These are phyloP conservation scores for Yponomeuta cagnagella DNA, from an alignment of 2,888 invertebrate species.

Conservation along the genomic window DNA sequence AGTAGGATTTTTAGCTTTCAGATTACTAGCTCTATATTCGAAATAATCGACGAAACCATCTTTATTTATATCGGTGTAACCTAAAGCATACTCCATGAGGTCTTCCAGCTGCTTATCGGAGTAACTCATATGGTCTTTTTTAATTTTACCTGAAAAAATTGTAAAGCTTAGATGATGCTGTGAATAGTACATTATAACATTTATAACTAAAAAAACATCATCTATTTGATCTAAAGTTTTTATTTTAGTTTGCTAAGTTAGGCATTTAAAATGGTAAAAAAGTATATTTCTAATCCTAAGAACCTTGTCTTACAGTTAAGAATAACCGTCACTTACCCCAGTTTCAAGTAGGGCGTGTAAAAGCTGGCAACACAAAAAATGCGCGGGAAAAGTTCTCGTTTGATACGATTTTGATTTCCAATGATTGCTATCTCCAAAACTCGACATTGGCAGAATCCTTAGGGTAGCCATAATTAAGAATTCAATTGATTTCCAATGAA, in stretches of 20 bases:
- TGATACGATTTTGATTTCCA: background rate
- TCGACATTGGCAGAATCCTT: too few species aligned
- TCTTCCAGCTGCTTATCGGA: slow-evolving; percentile 72
- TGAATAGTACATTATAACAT: background rate
- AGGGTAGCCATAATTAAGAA: too few species aligned
- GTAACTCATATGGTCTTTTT: slow-evolving; percentile 49
- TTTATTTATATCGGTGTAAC: slow-evolving; percentile 79
- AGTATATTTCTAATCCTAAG: background rate
- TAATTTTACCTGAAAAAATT: slow-evolving; percentile 44
- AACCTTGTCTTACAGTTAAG: background rate
- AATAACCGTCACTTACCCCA: slow-evolving; percentile 37
- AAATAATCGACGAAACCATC: slow-evolving; percentile 85
- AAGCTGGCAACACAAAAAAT: slow-evolving; percentile 19
- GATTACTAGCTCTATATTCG: slow-evolving; percentile 68
- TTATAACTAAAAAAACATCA: too few species aligned
- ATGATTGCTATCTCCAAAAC: too few species aligned
- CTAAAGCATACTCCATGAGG: slow-evolving; percentile 78
- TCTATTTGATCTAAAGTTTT: too few species aligned
- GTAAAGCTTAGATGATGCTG: background rate
- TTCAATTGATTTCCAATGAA: background rate
- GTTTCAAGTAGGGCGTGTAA: slow-evolving; percentile 34
- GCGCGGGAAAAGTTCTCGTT: slow-evolving; percentile 10
- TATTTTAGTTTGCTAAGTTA: too few species aligned
- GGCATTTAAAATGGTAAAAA: too few species aligned
- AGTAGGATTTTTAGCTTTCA: slow-evolving; percentile 34